These are phyloP conservation scores for Mesembrinibis cayennensis DNA, from an alignment of 2,113 vertebrate species.

Conservation along the genomic window DNA sequence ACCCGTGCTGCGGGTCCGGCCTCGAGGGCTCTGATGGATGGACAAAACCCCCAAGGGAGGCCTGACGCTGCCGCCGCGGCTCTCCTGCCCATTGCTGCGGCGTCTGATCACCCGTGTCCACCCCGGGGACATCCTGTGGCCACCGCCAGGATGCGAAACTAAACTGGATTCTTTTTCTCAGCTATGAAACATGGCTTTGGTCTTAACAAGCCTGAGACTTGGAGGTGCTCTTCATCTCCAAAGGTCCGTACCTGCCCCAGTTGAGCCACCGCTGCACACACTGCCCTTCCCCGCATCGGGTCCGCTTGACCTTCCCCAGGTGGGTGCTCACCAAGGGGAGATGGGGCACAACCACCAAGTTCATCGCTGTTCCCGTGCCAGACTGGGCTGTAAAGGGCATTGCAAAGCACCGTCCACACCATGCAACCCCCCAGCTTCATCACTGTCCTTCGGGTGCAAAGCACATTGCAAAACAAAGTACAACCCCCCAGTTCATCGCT, in stretches of 20 bases:
- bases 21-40: background rate
- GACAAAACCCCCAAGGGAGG: background rate
- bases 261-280: accelerated
- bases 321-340: background rate
- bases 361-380: background rate
- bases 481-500: too few relatives aligned
- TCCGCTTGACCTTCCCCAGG: accelerated
- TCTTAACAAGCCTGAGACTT: background rate
- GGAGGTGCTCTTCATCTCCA: background rate
- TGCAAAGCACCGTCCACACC: background rate
- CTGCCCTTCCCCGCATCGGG: accelerated
- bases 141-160: background rate
- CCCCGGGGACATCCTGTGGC: background rate
- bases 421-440: too few relatives aligned
- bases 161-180: background rate
- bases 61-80: accelerated
- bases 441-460: background rate
- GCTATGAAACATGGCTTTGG: background rate
- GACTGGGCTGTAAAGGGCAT: background rate
- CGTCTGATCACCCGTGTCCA: accelerated
- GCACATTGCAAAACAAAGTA: background rate
- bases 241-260: accelerated
- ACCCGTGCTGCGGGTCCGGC: background rate
- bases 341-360: background rate
- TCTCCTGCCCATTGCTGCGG: background rate